Evolutionary conservation across 2,113 vertebrate species (phyloP).

Genomic region (Proteles cristata): DNA sequence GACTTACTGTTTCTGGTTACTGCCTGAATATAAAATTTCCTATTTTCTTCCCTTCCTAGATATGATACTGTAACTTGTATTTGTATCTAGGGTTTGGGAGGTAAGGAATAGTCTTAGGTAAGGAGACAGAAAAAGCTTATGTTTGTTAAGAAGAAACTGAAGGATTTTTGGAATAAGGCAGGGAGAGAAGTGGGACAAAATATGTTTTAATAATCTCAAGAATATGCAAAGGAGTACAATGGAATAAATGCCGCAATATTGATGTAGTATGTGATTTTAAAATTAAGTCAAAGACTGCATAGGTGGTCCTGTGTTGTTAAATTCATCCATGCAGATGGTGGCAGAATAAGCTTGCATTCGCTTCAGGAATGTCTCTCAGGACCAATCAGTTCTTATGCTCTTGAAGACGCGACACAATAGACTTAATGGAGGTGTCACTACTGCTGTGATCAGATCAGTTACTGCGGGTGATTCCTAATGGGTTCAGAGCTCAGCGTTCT

Average conservation of each 20-base stretch:
- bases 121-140: neutral
- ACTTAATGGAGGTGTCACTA: slow-evolving; percentile 67
- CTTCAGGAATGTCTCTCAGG: neutral
- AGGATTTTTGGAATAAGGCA: neutral
- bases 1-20: neutral
- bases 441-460: slow-evolving; percentile 67
- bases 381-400: slow-evolving; percentile 17
- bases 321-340: neutral
- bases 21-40: neutral
- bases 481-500: slow-evolving; percentile 52
- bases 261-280: neutral
- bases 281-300: neutral
- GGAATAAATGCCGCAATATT: neutral
- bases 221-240: neutral
- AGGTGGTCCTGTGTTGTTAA: neutral
- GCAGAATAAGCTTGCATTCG: slow-evolving; percentile 37
- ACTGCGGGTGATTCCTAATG: slow-evolving; percentile 60
- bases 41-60: neutral
- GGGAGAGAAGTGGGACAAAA: neutral
- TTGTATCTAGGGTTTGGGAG: neutral
- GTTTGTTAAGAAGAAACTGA: neutral
- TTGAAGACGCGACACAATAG: neutral
- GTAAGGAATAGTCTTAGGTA: neutral
- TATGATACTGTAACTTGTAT: neutral
- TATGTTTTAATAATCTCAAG: slow-evolving; percentile 11